phyloP scores from a whole-genome alignment of 2,113 vertebrate species.

The Petromus typicus region DNA sequence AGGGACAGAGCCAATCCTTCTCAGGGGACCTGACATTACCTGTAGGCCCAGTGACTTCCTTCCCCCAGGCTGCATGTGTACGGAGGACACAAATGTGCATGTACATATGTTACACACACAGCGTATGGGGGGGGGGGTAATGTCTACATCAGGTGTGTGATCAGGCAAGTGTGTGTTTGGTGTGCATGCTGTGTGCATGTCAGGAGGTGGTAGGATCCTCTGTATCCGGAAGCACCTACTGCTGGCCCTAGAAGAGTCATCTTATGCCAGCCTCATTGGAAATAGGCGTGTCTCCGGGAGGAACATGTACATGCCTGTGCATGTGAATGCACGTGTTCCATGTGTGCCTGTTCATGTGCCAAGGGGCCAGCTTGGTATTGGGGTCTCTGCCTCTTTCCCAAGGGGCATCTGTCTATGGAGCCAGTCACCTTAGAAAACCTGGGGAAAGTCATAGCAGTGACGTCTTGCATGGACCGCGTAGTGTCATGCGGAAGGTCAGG shows the following conservation, averaged over 20 bases:
- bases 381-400: no score
- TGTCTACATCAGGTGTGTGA: rapidly evolving
- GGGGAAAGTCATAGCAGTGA: rapidly evolving
- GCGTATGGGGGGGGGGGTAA: neutral
- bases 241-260: neutral
- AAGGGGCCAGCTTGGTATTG: neutral
- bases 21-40: rapidly evolving
- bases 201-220: neutral
- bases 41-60: neutral
- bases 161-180: neutral
- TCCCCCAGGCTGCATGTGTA: no score
- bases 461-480: rapidly evolving
- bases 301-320: rapidly evolving
- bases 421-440: no score
- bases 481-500: rapidly evolving
- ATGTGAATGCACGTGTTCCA: neutral
- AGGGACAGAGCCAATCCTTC: rapidly evolving
- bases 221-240: neutral
- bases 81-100: neutral
- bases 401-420: neutral
- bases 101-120: no score
- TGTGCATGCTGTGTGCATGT: rapidly evolving
- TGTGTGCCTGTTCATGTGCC: neutral
- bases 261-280: neutral
- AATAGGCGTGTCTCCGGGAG: neutral